A percentile compares a stretch with the other conserved stretches of the same genome.
phyloP scores from a whole-genome alignment of 1,140 invertebrate genomes.

The Camponotus floridanus region DNA sequence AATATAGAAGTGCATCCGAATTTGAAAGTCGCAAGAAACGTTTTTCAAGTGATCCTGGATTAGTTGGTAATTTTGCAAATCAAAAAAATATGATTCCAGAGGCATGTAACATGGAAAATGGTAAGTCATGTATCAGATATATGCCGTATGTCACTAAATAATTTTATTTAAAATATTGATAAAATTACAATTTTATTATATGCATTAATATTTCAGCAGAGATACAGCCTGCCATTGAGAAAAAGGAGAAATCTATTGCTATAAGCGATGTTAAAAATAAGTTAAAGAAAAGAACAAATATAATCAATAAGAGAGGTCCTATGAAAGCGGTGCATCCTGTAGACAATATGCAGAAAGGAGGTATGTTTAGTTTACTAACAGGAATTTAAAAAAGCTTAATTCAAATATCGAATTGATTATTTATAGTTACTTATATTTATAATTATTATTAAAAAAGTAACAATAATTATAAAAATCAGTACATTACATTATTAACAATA shows the following conservation, averaged over 20 bases:
- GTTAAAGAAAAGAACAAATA: conserved; percentile 77
- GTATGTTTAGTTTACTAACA: conserved; percentile 54
- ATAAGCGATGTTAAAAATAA: conserved; percentile 77
- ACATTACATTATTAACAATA: not conserved
- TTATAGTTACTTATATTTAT: not conserved
- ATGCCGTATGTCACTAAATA: not conserved
- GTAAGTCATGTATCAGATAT: conserved; percentile 17
- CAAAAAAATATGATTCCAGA: conserved; percentile 34
- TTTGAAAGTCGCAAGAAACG: conserved; percentile 71
- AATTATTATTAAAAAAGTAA: not conserved
- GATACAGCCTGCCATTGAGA: not conserved
- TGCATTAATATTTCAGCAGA: conserved; percentile 26
- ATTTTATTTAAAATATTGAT: not conserved
- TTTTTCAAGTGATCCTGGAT: conserved; percentile 72
- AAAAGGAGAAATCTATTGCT: conserved; percentile 60
- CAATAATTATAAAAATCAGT: not conserved
- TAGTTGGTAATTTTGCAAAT: conserved; percentile 16
- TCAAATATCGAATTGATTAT: not conserved
- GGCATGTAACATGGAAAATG: not conserved
- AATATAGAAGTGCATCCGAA: conserved; percentile 67
- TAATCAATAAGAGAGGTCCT: conserved; percentile 80
- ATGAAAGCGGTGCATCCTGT: conserved; percentile 83
- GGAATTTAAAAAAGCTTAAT: not conserved
- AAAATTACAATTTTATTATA: not conserved
- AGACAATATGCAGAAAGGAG: conserved; percentile 80